phyloP scores from a whole-genome alignment of 2,113 vertebrate species.

The Ceuthmochares aereus region DNA sequence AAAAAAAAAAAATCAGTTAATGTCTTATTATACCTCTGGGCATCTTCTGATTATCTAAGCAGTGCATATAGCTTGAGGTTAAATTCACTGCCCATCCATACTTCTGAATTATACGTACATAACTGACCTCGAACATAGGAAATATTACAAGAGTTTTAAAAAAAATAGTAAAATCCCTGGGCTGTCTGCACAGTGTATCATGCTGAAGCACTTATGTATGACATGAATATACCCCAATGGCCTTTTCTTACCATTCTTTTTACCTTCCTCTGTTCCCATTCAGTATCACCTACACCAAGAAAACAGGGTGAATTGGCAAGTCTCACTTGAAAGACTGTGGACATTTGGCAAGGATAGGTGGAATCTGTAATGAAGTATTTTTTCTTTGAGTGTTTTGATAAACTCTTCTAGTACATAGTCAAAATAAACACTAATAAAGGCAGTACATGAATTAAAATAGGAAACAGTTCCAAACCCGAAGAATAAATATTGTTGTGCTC shows the following conservation, averaged over 20 bases:
- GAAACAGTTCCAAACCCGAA: not conserved
- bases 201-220: not conserved
- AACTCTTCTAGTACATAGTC: not conserved
- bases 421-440: not conserved
- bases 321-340: not conserved
- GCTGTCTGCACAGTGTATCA: not conserved
- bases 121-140: not conserved
- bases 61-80: not conserved
- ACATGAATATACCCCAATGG: fast-evolving
- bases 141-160: not conserved
- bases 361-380: not conserved
- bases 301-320: not conserved
- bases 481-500: not conserved
- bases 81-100: not conserved
- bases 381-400: not conserved
- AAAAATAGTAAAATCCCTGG: not conserved
- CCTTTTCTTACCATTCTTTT: not conserved
- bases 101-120: not conserved
- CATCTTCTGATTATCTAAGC: not conserved
- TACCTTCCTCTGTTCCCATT: not conserved
- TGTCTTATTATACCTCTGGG: not conserved
- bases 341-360: too few relatives aligned
- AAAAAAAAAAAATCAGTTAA: not conserved
- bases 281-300: not conserved
- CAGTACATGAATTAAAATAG: not conserved